A percentile compares a stretch with the other conserved stretches of the same genome.
Conservation (phyloP, 2,113 vertebrate genomes). For the Spermophilus dauricus region DNA sequence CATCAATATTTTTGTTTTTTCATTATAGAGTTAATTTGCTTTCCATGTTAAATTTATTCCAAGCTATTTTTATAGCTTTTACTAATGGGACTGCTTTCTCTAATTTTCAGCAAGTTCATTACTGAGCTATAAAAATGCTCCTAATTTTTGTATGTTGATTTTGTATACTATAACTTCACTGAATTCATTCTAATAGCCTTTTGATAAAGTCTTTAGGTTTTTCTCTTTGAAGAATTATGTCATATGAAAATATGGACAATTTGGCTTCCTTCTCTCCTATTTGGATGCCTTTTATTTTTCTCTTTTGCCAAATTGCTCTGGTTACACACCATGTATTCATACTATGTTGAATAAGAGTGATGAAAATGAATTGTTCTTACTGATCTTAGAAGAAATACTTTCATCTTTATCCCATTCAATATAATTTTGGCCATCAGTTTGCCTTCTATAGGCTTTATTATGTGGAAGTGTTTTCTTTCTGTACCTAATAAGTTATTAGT, state of each 20-base stretch:
- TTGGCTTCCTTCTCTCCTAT: neutral
- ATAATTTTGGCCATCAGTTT: neutral
- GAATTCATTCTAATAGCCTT: neutral
- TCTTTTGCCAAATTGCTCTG: neutral
- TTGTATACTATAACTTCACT: neutral
- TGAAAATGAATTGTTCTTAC: neutral
- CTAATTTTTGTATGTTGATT: neutral
- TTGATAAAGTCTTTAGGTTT: neutral
- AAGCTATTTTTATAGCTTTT: neutral
- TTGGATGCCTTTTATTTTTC: neutral
- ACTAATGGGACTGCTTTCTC: neutral
- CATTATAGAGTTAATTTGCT: neutral
- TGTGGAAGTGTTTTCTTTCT: neutral
- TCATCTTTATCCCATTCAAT: neutral
- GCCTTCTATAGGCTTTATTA: neutral
- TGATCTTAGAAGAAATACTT: neutral
- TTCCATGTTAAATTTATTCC: neutral
- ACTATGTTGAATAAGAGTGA: neutral
- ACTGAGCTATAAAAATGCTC: neutral
- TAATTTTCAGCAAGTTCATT: neutral
- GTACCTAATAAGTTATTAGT: neutral
- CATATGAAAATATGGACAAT: no score
- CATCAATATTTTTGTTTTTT: neutral
- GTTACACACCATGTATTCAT: neutral
- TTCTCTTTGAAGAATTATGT: neutral